Conservation (phyloP, 2,113 vertebrate species). For the Chunga burmeisteri region DNA sequence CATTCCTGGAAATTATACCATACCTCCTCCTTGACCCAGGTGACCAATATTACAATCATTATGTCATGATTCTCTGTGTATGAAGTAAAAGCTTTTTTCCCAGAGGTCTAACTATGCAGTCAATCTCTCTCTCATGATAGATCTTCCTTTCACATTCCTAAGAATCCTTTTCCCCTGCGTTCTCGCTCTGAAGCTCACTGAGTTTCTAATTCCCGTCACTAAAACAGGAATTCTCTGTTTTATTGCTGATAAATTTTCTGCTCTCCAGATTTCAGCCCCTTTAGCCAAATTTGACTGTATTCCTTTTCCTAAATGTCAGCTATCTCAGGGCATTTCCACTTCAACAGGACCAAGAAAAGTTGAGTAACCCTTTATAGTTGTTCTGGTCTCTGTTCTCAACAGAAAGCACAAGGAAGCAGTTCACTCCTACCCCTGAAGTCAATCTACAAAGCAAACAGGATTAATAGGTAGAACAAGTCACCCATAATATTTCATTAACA, state of each 20-base stretch:
- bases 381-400: neutral
- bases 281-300: neutral
- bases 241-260: neutral
- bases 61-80: neutral
- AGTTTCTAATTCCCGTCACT: neutral
- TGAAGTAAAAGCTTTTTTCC: neutral
- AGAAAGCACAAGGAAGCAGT: neutral
- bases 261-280: neutral
- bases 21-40: neutral
- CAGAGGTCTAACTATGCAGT: neutral
- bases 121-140: neutral
- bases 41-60: accelerated
- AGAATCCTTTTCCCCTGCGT: neutral
- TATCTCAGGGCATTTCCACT: neutral
- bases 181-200: neutral
- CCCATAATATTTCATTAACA: neutral
- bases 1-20: neutral
- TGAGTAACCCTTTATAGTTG: neutral
- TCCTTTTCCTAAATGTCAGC: neutral
- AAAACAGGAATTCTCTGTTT: neutral
- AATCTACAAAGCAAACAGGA: neutral
- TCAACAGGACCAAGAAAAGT: neutral
- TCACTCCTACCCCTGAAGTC: neutral
- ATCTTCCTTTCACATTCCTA: neutral
- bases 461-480: neutral